Conservation (phyloP, 2,888 invertebrate genomes). For the Agriotes lineatus region DNA sequence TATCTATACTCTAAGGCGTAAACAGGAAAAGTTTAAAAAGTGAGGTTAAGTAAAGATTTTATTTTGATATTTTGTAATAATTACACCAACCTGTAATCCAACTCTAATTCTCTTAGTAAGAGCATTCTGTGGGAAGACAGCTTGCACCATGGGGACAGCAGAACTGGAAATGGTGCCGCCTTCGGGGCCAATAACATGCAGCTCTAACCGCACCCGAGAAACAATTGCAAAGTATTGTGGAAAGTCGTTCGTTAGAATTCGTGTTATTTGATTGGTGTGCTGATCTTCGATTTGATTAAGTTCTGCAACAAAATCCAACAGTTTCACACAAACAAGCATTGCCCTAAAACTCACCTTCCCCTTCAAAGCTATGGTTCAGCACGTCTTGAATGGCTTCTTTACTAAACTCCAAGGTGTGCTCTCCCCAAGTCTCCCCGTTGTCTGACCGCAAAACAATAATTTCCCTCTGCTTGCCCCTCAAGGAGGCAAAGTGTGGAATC, state of each 20-base stretch:
- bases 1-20: too few relatives aligned
- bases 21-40: neutral
- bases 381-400: constrained; percentile 93
- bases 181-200: constrained; percentile 96
- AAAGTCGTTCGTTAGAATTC: constrained; percentile 96
- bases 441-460: constrained; percentile 96
- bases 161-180: constrained; percentile 97
- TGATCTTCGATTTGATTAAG: constrained; percentile 84
- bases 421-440: constrained; percentile 98
- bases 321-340: neutral
- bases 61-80: too few relatives aligned
- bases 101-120: constrained; percentile 99
- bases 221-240: constrained; percentile 98
- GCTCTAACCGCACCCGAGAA: constrained; percentile 94
- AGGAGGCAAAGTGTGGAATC: constrained; percentile 97
- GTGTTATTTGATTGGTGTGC: constrained; percentile 89
- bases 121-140: constrained; percentile 92
- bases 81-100: constrained; percentile 94
- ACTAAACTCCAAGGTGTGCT: constrained; percentile 88
- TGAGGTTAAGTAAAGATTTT: neutral
- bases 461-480: constrained; percentile 94
- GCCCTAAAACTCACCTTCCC: constrained; percentile 71
- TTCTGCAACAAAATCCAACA: constrained; percentile 72
- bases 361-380: constrained; percentile 91
- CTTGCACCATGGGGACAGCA: constrained; percentile 89